A percentile compares a stretch with the other conserved stretches of the same genome.
phyloP scores from a whole-genome alignment of 2,797 vertebrate species.

The Orientallactaga sibirica region DNA sequence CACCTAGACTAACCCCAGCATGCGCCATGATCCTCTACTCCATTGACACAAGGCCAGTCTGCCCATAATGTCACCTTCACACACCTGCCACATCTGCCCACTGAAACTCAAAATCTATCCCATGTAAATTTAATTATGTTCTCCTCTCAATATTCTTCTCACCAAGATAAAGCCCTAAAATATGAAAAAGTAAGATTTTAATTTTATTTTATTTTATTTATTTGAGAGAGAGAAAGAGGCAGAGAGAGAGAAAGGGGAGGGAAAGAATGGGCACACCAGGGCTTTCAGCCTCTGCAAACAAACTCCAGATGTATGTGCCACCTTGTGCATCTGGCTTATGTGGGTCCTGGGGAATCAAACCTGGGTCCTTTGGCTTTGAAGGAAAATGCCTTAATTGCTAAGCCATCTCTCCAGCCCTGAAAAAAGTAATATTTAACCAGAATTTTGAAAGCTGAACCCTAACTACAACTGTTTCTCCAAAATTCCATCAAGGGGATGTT shows the following conservation, averaged over 20 bases:
- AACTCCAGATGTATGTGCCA: too few species aligned
- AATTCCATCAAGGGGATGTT: background rate
- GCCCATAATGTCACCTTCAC: background rate
- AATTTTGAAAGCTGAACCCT: constrained; percentile 22
- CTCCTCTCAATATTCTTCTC: constrained; percentile 10
- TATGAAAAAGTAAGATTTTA: background rate
- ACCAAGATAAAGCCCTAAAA: constrained; percentile 1
- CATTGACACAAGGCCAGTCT: background rate
- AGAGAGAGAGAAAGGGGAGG: too few species aligned
- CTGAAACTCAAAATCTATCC: background rate
- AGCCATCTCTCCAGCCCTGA: too few species aligned
- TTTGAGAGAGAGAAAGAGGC: too few species aligned
- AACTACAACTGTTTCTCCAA: background rate
- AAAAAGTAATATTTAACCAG: constrained; percentile 39
- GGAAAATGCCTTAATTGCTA: too few species aligned
- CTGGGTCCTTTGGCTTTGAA: too few species aligned
- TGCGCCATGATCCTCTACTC: background rate
- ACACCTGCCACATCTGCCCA: background rate
- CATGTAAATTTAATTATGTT: background rate
- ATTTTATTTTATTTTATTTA: too few species aligned
- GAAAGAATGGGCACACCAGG: too few species aligned
- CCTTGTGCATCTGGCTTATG: too few species aligned
- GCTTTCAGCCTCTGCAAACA: too few species aligned
- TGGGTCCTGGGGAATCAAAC: too few species aligned
- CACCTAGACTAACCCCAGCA: background rate